Percentiles rank a stretch among this genome's conserved stretches.
Conservation (phyloP, 2,888 invertebrate genomes). For the Drosophila eohydei region DNA sequence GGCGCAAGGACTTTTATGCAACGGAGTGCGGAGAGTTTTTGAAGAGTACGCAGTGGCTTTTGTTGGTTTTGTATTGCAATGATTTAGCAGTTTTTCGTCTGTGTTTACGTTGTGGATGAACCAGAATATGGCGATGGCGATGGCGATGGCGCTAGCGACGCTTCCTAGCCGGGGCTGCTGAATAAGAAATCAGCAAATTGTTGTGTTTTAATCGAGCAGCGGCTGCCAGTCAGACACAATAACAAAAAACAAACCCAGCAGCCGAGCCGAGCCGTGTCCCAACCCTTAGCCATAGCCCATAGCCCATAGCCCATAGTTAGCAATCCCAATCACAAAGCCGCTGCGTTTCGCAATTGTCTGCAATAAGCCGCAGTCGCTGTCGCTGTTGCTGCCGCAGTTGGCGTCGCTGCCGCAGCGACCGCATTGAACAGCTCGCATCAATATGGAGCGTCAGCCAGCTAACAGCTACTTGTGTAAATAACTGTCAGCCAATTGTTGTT, state of each 20-base stretch:
- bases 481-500: conserved; percentile 81
- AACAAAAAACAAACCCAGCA: conserved; percentile 13
- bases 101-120: conserved; percentile 79
- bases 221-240: conserved; percentile 35
- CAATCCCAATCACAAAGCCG: conserved; percentile 56
- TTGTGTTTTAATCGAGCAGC: conserved; percentile 77
- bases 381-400: not conserved
- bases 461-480: conserved; percentile 78
- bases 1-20: not conserved
- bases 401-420: conserved; percentile 13
- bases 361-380: conserved; percentile 49
- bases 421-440: conserved; percentile 38
- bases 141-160: conserved; percentile 16
- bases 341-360: conserved; percentile 49
- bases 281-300: not conserved
- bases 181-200: conserved; percentile 80
- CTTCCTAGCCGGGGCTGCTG: conserved; percentile 44
- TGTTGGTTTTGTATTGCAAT: conserved; percentile 80
- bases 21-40: conserved; percentile 8
- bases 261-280: conserved; percentile 1
- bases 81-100: conserved; percentile 81
- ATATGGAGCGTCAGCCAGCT: conserved; percentile 33
- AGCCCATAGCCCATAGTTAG: conserved; percentile 12
- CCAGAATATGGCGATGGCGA: conserved; percentile 27
- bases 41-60: conserved; percentile 59